phyloP scores from a whole-genome alignment of 53 echinoderm and acorn worm genomes.

The Zoroaster sp. region DNA sequence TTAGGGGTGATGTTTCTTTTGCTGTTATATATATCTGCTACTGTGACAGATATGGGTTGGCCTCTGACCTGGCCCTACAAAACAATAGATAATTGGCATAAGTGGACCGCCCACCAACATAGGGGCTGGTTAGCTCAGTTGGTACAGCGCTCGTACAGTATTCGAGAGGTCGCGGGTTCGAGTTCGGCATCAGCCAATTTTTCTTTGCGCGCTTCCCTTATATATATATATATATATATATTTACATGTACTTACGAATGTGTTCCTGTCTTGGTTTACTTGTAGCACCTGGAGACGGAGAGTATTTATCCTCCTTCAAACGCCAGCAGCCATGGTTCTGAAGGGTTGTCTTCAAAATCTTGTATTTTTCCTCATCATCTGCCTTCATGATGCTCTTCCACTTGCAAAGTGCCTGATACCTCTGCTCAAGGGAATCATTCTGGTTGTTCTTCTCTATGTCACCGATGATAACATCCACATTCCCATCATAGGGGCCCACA shows the following conservation, averaged over 20 bases:
- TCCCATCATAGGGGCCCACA: neutral
- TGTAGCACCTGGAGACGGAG: neutral
- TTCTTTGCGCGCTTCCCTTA: no score
- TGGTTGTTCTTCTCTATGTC: neutral
- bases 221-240: no score
- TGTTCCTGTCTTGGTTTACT: neutral
- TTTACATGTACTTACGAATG: neutral
- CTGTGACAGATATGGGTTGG: no score
- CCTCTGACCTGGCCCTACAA: no score
- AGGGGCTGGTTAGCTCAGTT: no score
- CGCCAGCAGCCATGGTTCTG: neutral
- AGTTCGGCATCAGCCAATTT: no score
- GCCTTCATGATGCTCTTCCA: neutral
- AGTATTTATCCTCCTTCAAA: neutral
- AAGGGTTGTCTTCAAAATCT: neutral
- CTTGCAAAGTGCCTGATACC: constrained; percentile 1
- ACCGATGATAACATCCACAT: constrained; percentile 6
- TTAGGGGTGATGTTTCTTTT: no score
- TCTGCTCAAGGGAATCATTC: neutral
- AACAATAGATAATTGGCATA: no score
- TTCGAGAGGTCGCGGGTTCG: no score
- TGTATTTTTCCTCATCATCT: neutral
- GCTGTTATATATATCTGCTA: no score
- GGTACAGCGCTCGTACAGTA: no score
- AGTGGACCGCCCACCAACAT: no score